These are phyloP conservation scores for Sisor rabdophorus DNA, from an alignment of 2,113 vertebrate genomes.

Conservation along the genomic window DNA sequence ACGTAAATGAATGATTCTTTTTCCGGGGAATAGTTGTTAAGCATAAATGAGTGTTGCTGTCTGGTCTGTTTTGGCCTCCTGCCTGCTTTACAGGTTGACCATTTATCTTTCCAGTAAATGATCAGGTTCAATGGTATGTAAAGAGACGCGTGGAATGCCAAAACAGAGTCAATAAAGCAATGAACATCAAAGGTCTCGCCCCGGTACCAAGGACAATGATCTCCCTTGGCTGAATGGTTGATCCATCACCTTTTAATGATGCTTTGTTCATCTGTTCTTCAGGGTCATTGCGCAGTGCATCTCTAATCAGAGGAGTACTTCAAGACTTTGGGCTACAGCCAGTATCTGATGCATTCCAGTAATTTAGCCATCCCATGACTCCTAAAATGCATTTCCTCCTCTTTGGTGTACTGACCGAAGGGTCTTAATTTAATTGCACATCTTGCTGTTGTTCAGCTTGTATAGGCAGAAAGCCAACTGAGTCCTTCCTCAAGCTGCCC, in stretches of 20 bases:
- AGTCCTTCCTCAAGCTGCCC: constrained; percentile 34
- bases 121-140: constrained; percentile 47
- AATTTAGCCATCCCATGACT: constrained; percentile 35
- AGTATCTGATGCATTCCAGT: constrained; percentile 52
- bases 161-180: constrained; percentile 50
- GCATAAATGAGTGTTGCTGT: constrained; percentile 33
- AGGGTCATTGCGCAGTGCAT: constrained; percentile 50
- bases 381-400: constrained; percentile 44
- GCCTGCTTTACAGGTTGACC: constrained; percentile 48
- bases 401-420: constrained; percentile 33
- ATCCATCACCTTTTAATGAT: constrained; percentile 52
- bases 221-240: constrained; percentile 52
- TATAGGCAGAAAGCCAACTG: constrained; percentile 41
- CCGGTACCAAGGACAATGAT: constrained; percentile 41
- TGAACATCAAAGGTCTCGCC: constrained; percentile 48
- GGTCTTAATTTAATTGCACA: constrained; percentile 50
- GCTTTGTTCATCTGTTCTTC: constrained; percentile 45
- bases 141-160: constrained; percentile 38
- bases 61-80: constrained; percentile 38
- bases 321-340: constrained; percentile 45
- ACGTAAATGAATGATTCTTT: background rate
- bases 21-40: constrained; percentile 25
- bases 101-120: constrained; percentile 49
- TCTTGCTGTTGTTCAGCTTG: constrained; percentile 51
- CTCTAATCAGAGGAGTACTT: constrained; percentile 38